These are phyloP conservation scores for Sebastes kiyomatsui DNA, from an alignment of 2,797 vertebrate genomes.

Conservation along the genomic window DNA sequence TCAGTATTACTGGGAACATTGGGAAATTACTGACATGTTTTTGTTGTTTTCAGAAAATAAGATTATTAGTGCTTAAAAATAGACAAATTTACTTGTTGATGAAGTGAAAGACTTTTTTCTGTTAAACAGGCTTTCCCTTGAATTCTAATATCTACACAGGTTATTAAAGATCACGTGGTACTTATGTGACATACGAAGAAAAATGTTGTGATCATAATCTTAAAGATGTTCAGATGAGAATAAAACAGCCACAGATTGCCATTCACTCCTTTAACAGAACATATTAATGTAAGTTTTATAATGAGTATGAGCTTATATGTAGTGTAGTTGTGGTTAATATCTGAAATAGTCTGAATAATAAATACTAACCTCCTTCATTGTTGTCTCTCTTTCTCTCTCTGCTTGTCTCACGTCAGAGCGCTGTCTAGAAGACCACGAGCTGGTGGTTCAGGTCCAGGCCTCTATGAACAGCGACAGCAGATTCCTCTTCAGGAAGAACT, in stretches of 20 bases:
- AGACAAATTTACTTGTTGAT: neutral
- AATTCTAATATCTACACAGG: neutral
- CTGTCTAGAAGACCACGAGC: conserved; percentile 95
- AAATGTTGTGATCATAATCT: neutral
- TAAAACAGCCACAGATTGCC: neutral
- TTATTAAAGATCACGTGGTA: neutral
- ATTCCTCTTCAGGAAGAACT: conserved; percentile 99
- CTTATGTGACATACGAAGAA: neutral
- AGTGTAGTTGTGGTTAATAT: neutral
- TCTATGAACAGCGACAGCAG: conserved; percentile 93
- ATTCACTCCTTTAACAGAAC: neutral
- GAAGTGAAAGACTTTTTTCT: neutral
- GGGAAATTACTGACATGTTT: neutral
- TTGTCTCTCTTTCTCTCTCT: neutral
- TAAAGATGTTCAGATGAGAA: neutral
- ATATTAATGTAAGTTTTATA: neutral
- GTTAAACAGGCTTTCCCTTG: neutral
- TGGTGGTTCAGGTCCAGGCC: conserved; percentile 92
- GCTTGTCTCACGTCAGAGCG: conserved; percentile 83
- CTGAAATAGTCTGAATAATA: neutral
- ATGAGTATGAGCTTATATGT: neutral
- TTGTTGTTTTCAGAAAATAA: neutral
- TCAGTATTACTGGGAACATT: neutral
- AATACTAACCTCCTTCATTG: neutral
- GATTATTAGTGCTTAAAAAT: neutral